These are phyloP conservation scores for Macropodus opercularis DNA, from an alignment of 2,797 vertebrate genomes.

Conservation along the genomic window DNA sequence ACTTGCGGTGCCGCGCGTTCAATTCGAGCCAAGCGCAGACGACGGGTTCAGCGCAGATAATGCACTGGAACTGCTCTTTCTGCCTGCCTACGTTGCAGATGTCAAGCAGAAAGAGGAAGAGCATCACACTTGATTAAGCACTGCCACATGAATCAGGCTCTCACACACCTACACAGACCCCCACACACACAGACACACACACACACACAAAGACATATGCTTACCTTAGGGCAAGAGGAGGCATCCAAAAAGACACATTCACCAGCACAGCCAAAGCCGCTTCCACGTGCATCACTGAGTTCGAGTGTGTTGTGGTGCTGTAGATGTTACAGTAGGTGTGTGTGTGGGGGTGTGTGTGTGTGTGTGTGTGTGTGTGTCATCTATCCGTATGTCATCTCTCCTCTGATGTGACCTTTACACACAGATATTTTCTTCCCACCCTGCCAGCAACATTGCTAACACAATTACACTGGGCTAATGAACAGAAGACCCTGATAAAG, in stretches of 20 bases:
- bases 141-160: conserved; percentile 59
- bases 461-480: conserved; percentile 85
- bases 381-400: conserved; percentile 74
- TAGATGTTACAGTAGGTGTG: conserved; percentile 20
- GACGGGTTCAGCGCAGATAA: background rate
- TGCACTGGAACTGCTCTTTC: conserved; percentile 41
- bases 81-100: conserved; percentile 50
- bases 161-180: conserved; percentile 63
- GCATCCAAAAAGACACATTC: conserved; percentile 29
- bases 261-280: conserved; percentile 28
- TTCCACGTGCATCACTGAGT: conserved; percentile 23
- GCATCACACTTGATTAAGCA: conserved; percentile 70
- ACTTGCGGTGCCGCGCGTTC: conserved; percentile 24
- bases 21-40: conserved; percentile 2
- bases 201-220: conserved; percentile 48
- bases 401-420: conserved; percentile 82
- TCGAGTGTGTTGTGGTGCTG: conserved; percentile 5
- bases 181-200: conserved; percentile 44
- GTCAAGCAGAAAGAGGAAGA: conserved; percentile 58
- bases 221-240: conserved; percentile 46
- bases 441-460: conserved; percentile 79
- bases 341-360: conserved; percentile 4
- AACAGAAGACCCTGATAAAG: conserved; percentile 76
- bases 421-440: conserved; percentile 72
- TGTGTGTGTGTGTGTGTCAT: conserved; percentile 48